Conservation (phyloP, 2,888 invertebrate species). For the Alsophila aescularia region DNA sequence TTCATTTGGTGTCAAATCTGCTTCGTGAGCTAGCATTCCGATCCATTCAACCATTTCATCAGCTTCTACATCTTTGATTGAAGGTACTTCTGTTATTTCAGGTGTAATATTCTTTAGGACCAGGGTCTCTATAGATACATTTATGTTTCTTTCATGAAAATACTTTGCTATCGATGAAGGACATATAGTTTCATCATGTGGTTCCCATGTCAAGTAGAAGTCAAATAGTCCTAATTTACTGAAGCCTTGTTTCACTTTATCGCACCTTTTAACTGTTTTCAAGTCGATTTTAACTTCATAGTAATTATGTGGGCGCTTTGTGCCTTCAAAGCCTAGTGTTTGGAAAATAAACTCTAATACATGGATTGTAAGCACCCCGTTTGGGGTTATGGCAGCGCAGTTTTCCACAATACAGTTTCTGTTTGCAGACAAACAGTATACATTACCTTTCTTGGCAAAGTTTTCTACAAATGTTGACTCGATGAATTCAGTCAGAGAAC, state of each 20-base stretch:
- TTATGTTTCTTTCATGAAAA: slow-evolving; percentile 59
- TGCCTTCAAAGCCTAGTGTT: slow-evolving; percentile 73
- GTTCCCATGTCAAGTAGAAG: slow-evolving; percentile 67
- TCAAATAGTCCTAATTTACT: slow-evolving; percentile 60
- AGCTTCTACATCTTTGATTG: slow-evolving; percentile 56
- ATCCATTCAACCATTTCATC: slow-evolving; percentile 76
- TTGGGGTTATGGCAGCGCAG: slow-evolving; percentile 67
- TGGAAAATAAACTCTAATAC: slow-evolving; percentile 64
- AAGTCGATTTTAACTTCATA: slow-evolving; percentile 67
- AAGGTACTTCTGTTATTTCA: slow-evolving; percentile 59
- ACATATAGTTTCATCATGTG: slow-evolving; percentile 60
- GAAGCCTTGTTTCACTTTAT: slow-evolving; percentile 52
- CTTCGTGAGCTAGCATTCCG: slow-evolving; percentile 64
- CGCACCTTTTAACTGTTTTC: slow-evolving; percentile 51
- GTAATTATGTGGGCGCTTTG: slow-evolving; percentile 59
- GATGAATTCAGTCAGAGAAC: slow-evolving; percentile 61
- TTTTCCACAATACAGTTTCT: slow-evolving; percentile 68
- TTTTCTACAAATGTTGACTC: slow-evolving; percentile 65
- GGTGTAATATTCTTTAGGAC: slow-evolving; percentile 50
- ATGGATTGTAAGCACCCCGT: slow-evolving; percentile 65
- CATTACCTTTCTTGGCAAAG: slow-evolving; percentile 65
- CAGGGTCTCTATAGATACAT: slow-evolving; percentile 51
- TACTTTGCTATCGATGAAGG: slow-evolving; percentile 77
- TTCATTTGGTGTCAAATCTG: slow-evolving; percentile 54
- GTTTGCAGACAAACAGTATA: slow-evolving; percentile 61